These are phyloP conservation scores for Menura novaehollandiae DNA, from an alignment of 2,113 vertebrate genomes.

Conservation along the genomic window DNA sequence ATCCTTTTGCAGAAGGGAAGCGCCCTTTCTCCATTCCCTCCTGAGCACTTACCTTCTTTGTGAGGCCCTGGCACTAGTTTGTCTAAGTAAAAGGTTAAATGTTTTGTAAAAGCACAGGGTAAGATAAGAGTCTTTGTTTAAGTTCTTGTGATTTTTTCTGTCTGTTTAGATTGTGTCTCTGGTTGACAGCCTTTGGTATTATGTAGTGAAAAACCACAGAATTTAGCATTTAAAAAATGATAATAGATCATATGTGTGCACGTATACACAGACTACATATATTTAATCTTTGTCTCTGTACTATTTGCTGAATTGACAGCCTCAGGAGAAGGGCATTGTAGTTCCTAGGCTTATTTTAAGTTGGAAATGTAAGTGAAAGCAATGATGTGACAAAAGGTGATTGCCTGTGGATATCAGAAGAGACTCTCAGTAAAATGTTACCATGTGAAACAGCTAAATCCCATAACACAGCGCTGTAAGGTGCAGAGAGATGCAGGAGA, in stretches of 20 bases:
- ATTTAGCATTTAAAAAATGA: background rate
- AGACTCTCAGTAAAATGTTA: background rate
- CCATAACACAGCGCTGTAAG: background rate
- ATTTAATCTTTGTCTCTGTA: background rate
- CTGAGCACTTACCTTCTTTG: background rate
- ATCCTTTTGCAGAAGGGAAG: background rate
- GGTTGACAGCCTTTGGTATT: background rate
- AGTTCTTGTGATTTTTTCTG: background rate
- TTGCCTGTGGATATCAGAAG: background rate
- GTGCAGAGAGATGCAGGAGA: background rate
- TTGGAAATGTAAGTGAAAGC: background rate
- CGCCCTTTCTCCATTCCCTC: background rate
- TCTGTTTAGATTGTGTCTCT: background rate
- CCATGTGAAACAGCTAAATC: background rate
- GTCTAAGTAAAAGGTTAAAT: background rate
- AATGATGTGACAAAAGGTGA: background rate
- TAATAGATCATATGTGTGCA: background rate
- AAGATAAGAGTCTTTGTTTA: background rate
- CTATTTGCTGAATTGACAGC: background rate
- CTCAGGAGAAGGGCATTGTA: background rate
- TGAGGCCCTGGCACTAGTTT: background rate
- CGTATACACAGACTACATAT: too few relatives aligned
- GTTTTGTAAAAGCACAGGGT: background rate
- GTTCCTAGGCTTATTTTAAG: background rate
- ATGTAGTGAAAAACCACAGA: background rate